Evolutionary conservation across 1,140 invertebrate genomes (phyloP), one percentile per base, ranked within the genome.

Genomic region (Thaumatotibia leucotreta): DNA sequence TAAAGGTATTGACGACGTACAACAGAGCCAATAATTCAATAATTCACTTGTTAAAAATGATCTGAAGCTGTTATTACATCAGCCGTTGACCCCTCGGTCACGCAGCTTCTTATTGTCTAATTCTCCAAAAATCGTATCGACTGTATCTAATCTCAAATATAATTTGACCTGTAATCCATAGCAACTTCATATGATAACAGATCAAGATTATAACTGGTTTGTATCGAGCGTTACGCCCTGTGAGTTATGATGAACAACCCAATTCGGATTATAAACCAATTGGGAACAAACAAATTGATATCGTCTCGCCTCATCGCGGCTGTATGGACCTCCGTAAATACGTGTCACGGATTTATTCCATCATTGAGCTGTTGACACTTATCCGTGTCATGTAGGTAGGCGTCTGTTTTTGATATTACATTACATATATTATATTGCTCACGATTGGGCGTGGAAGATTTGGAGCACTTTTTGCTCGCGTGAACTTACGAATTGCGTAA

Each of bases 121-220:
- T 65, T 27, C 20, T 22, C 8, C 50, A 39, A 50, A 9, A 9
- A 27, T 35, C 27, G 39, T 58, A n/a, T 58, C 35, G 27, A 33
- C 8, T 33, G 0, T 2, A 20, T 5, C 39, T 20, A 8, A 17
- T 45, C 39, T 3, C 39, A 20, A 45, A 6, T 45, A 45, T 20
- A 17, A 45, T 8, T 45, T 20, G 39, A 45, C 6, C 39, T 45
- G 1, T 6, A 4, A 23, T 22, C 52, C 32, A 29, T 50, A 20
- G 22, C 29, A 24, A 75, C 66, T 77, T 70, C 82, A 78, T 82
- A 81, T 75, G 77, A 80, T 82, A 74, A 20, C 14, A 45, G 39
- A 45, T 45, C 39, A 20, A 20, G 1, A 0, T 45, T 45, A 8
- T 20, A 45, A 45, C 39, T 45, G 39, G 39, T 9, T 45, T 1